phyloP scores from a whole-genome alignment of 1,140 invertebrate genomes.

The Anoplophora glabripennis region DNA sequence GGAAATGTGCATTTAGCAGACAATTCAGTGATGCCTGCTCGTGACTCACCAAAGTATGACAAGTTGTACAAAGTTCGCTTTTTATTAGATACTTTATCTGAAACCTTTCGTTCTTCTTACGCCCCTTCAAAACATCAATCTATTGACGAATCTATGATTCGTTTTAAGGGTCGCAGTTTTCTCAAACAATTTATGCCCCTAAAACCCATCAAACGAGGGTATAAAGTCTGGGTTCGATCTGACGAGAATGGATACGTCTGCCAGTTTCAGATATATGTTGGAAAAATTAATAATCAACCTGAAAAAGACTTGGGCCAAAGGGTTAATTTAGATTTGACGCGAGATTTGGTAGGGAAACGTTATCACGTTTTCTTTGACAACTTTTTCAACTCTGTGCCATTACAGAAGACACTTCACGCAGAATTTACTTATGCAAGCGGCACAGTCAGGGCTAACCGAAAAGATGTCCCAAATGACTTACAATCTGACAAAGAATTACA shows the following conservation, averaged over 20 bases:
- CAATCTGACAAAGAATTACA: constrained; percentile 40
- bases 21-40: constrained; percentile 8
- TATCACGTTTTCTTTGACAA: constrained; percentile 44
- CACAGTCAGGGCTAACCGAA: constrained; percentile 8
- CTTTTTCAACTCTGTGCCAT: constrained; percentile 29
- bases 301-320: constrained; percentile 40
- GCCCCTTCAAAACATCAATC: background rate
- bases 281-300: constrained; percentile 33
- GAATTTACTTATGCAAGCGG: constrained; percentile 40
- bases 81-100: background rate
- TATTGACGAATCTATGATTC: constrained; percentile 46
- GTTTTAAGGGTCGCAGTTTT: constrained; percentile 38
- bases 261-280: constrained; percentile 49
- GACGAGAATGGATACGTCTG: constrained; percentile 39
- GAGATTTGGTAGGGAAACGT: constrained; percentile 31
- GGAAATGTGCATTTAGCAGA: constrained; percentile 16
- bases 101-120: background rate
- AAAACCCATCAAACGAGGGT: constrained; percentile 51
- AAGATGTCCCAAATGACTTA: constrained; percentile 32
- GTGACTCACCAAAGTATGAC: constrained; percentile 24
- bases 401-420: constrained; percentile 32
- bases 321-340: constrained; percentile 43
- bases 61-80: constrained; percentile 34
- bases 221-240: constrained; percentile 44
- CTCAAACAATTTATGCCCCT: constrained; percentile 31